Evolutionary conservation across 2,888 invertebrate species (phyloP).

Genomic region (Mermis nigrescens): DNA sequence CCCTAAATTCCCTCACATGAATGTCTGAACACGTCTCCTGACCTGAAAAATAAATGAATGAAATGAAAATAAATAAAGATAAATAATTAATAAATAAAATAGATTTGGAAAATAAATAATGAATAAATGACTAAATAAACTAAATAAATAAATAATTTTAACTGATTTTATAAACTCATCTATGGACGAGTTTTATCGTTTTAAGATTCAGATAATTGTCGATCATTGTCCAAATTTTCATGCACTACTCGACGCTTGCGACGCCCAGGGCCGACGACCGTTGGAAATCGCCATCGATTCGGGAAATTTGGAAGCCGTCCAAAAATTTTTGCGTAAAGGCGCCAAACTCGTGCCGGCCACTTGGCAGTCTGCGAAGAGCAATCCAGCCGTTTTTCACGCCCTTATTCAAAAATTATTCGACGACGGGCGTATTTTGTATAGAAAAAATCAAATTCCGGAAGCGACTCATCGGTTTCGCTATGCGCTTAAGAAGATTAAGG

Average conservation of each 20-base stretch:
- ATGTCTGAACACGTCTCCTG: no score
- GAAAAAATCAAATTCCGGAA: conserved; percentile 60
- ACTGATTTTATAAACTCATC: no score
- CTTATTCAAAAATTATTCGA: conserved; percentile 81
- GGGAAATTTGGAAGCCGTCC: conserved; percentile 64
- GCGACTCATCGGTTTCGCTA: conserved; percentile 85
- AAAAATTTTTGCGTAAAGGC: conserved; percentile 75
- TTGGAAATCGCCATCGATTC: conserved; percentile 78
- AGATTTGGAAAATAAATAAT: no score
- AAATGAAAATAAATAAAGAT: no score
- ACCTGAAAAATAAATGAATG: no score
- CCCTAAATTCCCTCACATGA: no score
- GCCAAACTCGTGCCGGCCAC: conserved; percentile 82
- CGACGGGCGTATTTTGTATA: conserved; percentile 78
- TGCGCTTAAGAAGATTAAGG: conserved; percentile 79
- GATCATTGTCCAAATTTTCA: conserved; percentile 41
- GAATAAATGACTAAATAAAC: no score
- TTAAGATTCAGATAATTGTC: conserved; percentile 52
- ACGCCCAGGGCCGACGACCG: conserved; percentile 73
- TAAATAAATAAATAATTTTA: no score
- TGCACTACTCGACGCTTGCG: conserved; percentile 51
- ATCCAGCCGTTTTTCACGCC: conserved; percentile 76
- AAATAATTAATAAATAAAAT: no score
- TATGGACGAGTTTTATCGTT: no score
- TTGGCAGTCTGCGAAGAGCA: conserved; percentile 88